Evolutionary conservation across 2,797 vertebrate species (phyloP), one percentile per base, ranked within the genome.

Genomic region (Myripristis murdjan): DNA sequence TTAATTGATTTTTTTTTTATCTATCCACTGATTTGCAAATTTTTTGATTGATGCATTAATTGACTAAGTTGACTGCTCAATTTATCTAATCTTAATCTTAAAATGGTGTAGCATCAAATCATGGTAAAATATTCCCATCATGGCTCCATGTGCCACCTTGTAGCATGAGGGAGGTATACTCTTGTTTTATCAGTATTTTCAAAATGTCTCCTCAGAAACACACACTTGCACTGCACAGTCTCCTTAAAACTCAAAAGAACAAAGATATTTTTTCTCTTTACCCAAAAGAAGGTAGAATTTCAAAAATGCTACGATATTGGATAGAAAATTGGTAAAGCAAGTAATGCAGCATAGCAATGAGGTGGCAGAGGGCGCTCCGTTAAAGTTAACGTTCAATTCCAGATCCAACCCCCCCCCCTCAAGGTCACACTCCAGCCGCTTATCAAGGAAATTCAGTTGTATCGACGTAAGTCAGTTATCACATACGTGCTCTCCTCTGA

Each of bases 401-500:
- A 14, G 31, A 47, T 67, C 64, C 16, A 23, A 41, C 49, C 16
- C 18, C 35, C 46, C 11, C 28, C n/a, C 53, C 59, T 56, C 24
- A 35, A 74, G 54, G 60, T 80, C 56, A 75, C 57, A 54, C 64
- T 75, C 48, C n/a, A 64, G 44, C 60, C 56, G 72, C 39, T 56
- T 4, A 77, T 55, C 48, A 49, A 54, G 52, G 64, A 72, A 77
- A 55, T n/a, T 53, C 69, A 69, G n/a, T 24, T 31, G 56, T 81
- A 79, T 73, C 58, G 60, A 41, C 56, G 35, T 61, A 67, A 84
- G 59, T 62, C 52, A 70, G 57, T 80, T 75, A 76, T 79, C 53
- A 66, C 67, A 64, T 70, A 51, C 47, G 20, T 23, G 28, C 43
- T 48, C 64, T 37, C 14, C 5, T 69, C 24, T 79, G 83, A 90